Evolutionary conservation across 2,797 vertebrate species (phyloP).

Genomic region (Heteromormyrus szaboi): DNA sequence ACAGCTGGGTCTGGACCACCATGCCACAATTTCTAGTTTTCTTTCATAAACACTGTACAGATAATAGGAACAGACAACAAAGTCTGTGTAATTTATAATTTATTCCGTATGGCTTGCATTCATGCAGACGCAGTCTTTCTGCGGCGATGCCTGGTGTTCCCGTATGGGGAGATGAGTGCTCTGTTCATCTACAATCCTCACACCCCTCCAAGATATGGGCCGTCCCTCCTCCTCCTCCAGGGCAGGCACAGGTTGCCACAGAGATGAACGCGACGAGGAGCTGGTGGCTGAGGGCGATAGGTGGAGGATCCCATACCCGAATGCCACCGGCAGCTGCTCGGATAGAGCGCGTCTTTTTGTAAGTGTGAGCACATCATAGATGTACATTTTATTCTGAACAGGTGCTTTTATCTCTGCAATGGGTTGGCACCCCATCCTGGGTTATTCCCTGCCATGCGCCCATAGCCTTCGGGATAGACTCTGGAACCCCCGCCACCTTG

Average conservation of each 20-base stretch:
- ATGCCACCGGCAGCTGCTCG: background rate
- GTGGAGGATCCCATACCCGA: background rate
- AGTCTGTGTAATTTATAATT: background rate
- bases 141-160: background rate
- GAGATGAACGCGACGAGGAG: background rate
- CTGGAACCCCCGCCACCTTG: background rate
- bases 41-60: background rate
- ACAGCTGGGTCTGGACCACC: background rate
- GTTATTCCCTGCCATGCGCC: background rate
- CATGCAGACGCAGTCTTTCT: background rate
- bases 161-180: background rate
- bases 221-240: background rate
- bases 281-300: background rate
- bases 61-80: background rate
- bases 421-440: background rate
- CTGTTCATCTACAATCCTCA: background rate
- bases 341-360: background rate
- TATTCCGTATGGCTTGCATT: background rate
- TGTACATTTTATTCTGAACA: background rate
- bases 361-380: background rate
- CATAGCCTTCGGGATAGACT: background rate
- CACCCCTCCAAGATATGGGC: background rate
- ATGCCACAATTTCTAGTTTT: background rate
- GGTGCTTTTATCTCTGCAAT: background rate
- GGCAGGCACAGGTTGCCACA: background rate